Base-by-base conservation (phyloP, 2,888 invertebrate genomes). In the Scelioninae gen. 1 region DNA sequence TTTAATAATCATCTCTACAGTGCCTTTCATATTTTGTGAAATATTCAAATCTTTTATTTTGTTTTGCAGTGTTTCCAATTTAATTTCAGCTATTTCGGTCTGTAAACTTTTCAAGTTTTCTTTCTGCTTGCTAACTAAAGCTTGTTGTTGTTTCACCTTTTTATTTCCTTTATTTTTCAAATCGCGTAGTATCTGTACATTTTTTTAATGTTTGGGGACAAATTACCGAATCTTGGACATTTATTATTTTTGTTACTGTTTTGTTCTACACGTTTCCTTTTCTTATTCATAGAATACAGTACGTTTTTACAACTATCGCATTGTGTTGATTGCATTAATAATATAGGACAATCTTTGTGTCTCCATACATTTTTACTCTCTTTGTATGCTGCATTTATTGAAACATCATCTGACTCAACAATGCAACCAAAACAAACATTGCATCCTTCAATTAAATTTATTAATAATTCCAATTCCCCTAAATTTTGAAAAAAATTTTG, bases 271-370 rank as follows among this genome's bases (percentile, higher is more conserved):
- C 60, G 60, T 34, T 60, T 60, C 16, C 60, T 43, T 43, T 60
- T 43, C 34, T 34, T 60, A 8, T 13, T 43, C 13, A 60, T 29
- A 15, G 6, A 60, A 16, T 10, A 34, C 8, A 34, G 5, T 13
- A 60, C 29, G 16, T 43, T 60, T 23, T 60, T 60, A 16, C 60
- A 60, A 23, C 43, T 34, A 29, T 29, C 43, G 23, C 60, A 60
- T 60, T 60, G 43, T 16, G 29, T 60, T 16, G 29, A n/a, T 16
- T 8, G 29, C 8, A 13, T 40, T 6, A 32, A 60, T n/a, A 60
- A 60, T 15, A 43, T 13, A 47, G 63, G 65, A 47, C 82, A 82
- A 9, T 72, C 16, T 11, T 49, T 29, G 6, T 82, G 78, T 47
- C 78, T 66, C 56, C 58, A 76, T 34, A 43, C 72, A 23, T 51